These are phyloP conservation scores for Coryphaenoides rupestris DNA, from an alignment of 2,113 vertebrate genomes.

Conservation along the genomic window DNA sequence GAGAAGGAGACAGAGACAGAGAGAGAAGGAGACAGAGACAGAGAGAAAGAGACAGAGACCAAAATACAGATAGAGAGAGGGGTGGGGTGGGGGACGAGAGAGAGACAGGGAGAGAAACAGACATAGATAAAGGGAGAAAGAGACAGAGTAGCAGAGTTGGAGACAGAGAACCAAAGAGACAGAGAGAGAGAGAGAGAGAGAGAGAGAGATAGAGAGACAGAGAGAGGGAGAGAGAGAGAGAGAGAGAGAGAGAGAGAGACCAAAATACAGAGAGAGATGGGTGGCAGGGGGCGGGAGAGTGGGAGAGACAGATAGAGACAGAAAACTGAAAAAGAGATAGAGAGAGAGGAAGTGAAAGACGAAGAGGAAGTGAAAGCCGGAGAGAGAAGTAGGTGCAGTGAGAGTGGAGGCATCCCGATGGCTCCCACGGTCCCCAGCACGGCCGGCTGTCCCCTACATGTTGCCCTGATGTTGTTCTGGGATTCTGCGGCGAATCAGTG, in stretches of 20 bases:
- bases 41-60: neutral
- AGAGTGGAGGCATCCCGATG: constrained; percentile 12
- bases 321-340: neutral
- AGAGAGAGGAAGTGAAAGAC: neutral
- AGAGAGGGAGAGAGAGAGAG: neutral
- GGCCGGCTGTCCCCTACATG: constrained; percentile 30
- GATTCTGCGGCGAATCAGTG: constrained; percentile 48
- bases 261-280: neutral
- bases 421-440: constrained; percentile 33
- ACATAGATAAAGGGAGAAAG: neutral
- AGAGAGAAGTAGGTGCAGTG: neutral
- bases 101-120: constrained; percentile 1
- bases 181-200: neutral
- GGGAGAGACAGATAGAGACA: neutral
- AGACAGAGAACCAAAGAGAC: neutral
- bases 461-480: constrained; percentile 37
- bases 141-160: neutral
- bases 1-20: constrained; percentile 25
- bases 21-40: neutral
- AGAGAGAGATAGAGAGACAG: neutral
- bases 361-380: neutral
- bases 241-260: neutral
- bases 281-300: constrained; percentile 11
- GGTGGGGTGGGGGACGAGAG: too few relatives aligned
- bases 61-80: neutral